A percentile compares a stretch with the other conserved stretches of the same genome.
These are phyloP conservation scores for Spilogale gracilis DNA, from an alignment of 2,113 vertebrate genomes.

Conservation along the genomic window DNA sequence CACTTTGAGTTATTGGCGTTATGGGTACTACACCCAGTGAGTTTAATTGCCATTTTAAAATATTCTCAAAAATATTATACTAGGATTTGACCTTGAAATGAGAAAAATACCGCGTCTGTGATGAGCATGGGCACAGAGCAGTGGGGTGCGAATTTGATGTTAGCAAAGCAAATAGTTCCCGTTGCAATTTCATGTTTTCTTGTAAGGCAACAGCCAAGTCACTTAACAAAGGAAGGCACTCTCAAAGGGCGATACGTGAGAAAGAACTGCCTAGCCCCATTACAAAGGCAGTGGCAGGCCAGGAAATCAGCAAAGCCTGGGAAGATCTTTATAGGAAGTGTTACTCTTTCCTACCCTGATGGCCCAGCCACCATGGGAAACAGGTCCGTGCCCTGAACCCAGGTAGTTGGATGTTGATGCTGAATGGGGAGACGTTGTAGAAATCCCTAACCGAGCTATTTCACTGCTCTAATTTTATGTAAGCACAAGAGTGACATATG, in stretches of 20 bases:
- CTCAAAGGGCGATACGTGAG: not conserved
- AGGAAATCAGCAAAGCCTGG: not conserved
- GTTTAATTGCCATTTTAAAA: constrained; percentile 8
- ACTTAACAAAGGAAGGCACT: not conserved
- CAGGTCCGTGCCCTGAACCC: not conserved
- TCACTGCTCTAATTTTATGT: not conserved
- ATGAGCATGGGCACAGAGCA: not conserved
- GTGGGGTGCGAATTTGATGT: not conserved
- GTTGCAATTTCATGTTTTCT: not conserved
- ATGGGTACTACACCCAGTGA: not conserved
- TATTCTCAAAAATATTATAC: not conserved
- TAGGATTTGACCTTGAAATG: not conserved
- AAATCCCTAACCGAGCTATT: not conserved
- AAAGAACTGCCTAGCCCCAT: not conserved
- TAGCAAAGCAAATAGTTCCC: not conserved
- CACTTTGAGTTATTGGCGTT: not conserved
- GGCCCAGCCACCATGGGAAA: too few species aligned
- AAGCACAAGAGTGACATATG: not conserved
- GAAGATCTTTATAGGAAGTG: not conserved
- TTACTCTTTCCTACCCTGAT: not conserved
- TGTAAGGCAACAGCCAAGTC: not conserved
- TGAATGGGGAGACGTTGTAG: not conserved
- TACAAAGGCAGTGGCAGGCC: not conserved
- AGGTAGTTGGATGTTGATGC: not conserved
- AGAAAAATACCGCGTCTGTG: not conserved